Evolutionary conservation across 2,797 vertebrate species (phyloP), one percentile per base, ranked within the genome.

Genomic region (Cichlasoma orientale): DNA sequence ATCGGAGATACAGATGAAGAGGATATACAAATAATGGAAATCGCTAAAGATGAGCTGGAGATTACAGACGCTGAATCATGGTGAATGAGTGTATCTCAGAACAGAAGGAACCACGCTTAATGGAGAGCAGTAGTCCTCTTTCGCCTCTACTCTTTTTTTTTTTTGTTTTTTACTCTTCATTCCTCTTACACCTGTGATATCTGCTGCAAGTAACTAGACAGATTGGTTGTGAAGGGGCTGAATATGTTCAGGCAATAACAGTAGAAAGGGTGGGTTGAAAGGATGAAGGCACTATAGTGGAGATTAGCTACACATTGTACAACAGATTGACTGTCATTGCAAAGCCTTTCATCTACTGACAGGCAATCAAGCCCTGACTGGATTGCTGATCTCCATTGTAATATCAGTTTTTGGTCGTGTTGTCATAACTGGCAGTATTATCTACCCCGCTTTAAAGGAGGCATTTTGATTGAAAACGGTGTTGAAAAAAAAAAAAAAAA

Each of bases 331-430:
- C 75, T 90, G 86, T 87, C 88, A 88, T 76, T 77, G 72, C 71
- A 47, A 84, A 89, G 77, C 73, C 76, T 92, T 90, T 92, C 84
- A 86, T 86, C 80, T 73, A 55, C 54, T 84, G 89, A 86, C 86
- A 84, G 83, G 76, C 83, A 80, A 85, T 92, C 88, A 84, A 87
- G 57, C 69, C 47, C 47, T 76, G 83, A 82, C 82, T 77, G 79
- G 73, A 78, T 41, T 75, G 82, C 79, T 82, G 82, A 91, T 89
- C 77, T 79, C 66, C 7, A 68, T 19, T 87, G 73, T 84, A 86
- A 86, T 86, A 75, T 80, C 41, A 82, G 18, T 69, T 75, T 84
- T 77, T 69, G 58, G 73, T 69, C 72, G 63, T 83, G 79, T 85
- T 90, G 79, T 89, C 74, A 85, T 77, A 87, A 80, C 66, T 71